Evolutionary conservation across 2,888 invertebrate species (phyloP).

Genomic region (Eudasyphora cyanicolor): DNA sequence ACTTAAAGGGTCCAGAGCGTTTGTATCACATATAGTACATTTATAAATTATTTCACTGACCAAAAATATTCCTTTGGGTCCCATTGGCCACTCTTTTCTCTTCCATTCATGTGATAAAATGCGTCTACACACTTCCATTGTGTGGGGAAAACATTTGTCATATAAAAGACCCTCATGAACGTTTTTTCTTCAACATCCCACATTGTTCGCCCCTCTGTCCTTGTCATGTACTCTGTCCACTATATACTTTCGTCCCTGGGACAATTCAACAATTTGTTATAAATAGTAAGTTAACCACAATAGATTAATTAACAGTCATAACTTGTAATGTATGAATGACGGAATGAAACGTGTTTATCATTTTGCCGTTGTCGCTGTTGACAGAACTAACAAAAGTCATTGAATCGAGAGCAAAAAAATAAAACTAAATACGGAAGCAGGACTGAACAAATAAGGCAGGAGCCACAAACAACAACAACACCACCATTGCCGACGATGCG

Average conservation of each 20-base stretch:
- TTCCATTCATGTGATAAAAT: no score
- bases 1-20: no score
- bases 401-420: not conserved
- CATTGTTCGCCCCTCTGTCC: not conserved
- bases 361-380: conserved; percentile 1
- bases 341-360: conserved; percentile 1
- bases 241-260: not conserved
- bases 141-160: no score
- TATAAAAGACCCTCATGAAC: no score
- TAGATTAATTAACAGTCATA: conserved; percentile 59
- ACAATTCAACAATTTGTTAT: conserved; percentile 18
- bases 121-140: no score
- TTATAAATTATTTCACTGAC: no score
- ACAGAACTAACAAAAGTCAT: conserved; percentile 31
- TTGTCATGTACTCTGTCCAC: not conserved
- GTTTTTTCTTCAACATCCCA: no score
- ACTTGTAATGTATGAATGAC: conserved; percentile 35
- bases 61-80: no score
- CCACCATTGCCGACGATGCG: no score
- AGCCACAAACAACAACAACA: not conserved
- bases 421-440: conserved; percentile 7
- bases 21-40: no score
- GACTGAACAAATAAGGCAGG: not conserved
- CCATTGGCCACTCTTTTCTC: no score
- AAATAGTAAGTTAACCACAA: conserved; percentile 57